Percentiles rank a stretch among this genome's conserved stretches.
phyloP scores from a whole-genome alignment of 2,888 invertebrate species.

The Herminia tarsipennalis region DNA sequence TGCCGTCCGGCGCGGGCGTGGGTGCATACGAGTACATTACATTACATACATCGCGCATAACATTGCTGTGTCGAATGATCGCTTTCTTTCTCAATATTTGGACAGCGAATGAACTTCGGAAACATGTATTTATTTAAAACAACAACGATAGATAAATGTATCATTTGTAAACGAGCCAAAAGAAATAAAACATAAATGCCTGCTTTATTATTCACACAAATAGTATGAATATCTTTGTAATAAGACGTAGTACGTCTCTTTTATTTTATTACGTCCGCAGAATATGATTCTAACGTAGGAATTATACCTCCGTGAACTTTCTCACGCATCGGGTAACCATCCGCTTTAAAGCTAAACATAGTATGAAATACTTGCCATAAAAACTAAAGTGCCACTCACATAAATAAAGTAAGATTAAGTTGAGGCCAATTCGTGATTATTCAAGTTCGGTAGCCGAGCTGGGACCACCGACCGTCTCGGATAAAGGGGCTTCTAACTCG shows the following conservation, averaged over 20 bases:
- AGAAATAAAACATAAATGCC: slow-evolving; percentile 25
- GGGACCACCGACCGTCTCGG: slow-evolving; percentile 42
- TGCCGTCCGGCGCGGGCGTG: slow-evolving; percentile 35
- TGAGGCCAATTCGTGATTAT: slow-evolving; percentile 59
- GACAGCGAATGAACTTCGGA: slow-evolving; percentile 17
- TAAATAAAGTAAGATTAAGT: slow-evolving; percentile 56
- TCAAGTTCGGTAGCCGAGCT: slow-evolving; percentile 47
- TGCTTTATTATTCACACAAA: slow-evolving; percentile 9
- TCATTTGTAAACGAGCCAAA: slow-evolving; percentile 22
- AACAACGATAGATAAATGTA: slow-evolving; percentile 13
- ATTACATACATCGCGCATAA: slow-evolving; percentile 2
- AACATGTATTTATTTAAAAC: slow-evolving; percentile 27
- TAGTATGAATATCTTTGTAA: slow-evolving; percentile 6
- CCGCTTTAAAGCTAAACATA: slow-evolving; percentile 31
- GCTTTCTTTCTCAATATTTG: slow-evolving; percentile 41
- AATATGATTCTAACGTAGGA: slow-evolving; percentile 3
- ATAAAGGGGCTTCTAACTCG: slow-evolving; percentile 45
- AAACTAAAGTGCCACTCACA: slow-evolving; percentile 50
- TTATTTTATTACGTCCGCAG: slow-evolving; percentile 14
- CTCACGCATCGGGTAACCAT: slow-evolving; percentile 36
- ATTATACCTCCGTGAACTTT: slow-evolving; percentile 13
- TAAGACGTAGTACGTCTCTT: slow-evolving; percentile 3
- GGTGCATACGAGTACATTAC: too few relatives aligned
- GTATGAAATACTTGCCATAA: slow-evolving; percentile 37
- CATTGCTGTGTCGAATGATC: slow-evolving; percentile 48